phyloP scores from a whole-genome alignment of 2,797 vertebrate genomes.

The Pantherophis vulpinus region DNA sequence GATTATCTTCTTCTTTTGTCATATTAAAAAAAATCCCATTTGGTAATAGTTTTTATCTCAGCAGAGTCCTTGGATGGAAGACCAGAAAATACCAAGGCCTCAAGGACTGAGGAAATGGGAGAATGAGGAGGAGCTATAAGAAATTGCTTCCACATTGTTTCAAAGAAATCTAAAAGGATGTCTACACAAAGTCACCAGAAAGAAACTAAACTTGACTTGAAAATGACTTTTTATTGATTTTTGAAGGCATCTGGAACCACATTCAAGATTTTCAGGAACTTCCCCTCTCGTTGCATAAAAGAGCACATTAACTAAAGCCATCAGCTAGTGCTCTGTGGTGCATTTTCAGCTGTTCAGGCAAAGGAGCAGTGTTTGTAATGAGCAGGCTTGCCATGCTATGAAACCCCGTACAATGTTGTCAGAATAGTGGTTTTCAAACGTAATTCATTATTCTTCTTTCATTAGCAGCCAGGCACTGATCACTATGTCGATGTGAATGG shows the following conservation, averaged over 20 bases:
- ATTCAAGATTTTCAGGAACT: neutral
- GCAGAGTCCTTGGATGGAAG: neutral
- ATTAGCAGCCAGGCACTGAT: conserved; percentile 7
- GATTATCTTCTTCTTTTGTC: neutral
- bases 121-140: neutral
- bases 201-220: neutral
- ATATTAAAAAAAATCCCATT: neutral
- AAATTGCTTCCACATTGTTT: neutral
- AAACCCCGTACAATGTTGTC: neutral
- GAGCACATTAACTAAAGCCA: neutral
- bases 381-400: neutral
- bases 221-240: neutral
- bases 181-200: neutral
- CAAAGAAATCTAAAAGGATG: neutral
- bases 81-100: neutral
- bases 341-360: neutral
- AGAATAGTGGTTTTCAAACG: conserved; percentile 2
- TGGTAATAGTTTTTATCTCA: neutral
- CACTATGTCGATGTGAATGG: neutral
- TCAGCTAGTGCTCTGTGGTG: neutral
- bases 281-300: neutral
- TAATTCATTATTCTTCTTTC: conserved; percentile 22
- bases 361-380: neutral
- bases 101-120: neutral
- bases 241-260: neutral